These are phyloP conservation scores for Hemichromis elongatus DNA, from an alignment of 2,113 vertebrate species.

Conservation along the genomic window DNA sequence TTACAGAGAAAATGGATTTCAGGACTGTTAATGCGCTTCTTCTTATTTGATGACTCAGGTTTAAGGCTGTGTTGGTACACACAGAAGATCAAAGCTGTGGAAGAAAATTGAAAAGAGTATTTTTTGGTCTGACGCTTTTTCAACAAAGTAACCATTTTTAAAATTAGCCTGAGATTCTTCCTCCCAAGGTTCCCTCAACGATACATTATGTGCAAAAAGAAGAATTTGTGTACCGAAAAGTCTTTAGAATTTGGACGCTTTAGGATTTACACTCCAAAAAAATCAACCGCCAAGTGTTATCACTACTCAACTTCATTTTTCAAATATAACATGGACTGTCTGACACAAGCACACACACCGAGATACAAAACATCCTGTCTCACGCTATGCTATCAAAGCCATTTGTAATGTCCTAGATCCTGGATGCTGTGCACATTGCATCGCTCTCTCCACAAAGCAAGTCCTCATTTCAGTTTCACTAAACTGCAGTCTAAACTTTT, in stretches of 20 bases:
- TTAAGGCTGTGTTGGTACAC: background rate
- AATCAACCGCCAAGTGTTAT: conserved; percentile 4
- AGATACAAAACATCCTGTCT: conserved; percentile 4
- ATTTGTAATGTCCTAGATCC: background rate
- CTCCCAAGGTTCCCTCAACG: background rate
- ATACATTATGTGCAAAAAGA: background rate
- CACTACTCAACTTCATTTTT: conserved; percentile 14
- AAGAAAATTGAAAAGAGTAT: background rate
- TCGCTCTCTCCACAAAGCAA: background rate
- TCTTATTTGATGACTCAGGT: background rate
- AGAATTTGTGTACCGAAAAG: background rate
- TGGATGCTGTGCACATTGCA: background rate
- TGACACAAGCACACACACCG: background rate
- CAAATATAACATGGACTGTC: conserved; percentile 8
- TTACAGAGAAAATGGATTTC: background rate
- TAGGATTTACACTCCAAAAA: conserved; percentile 5
- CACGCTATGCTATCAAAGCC: background rate
- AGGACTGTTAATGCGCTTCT: background rate
- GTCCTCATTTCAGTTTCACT: background rate
- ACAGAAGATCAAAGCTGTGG: background rate
- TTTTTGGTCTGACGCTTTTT: background rate
- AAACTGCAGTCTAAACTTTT: background rate
- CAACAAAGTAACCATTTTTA: background rate
- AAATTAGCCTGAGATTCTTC: background rate
- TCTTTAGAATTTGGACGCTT: background rate